phyloP scores from a whole-genome alignment of 2,113 vertebrate genomes.

The Rhea americana region DNA sequence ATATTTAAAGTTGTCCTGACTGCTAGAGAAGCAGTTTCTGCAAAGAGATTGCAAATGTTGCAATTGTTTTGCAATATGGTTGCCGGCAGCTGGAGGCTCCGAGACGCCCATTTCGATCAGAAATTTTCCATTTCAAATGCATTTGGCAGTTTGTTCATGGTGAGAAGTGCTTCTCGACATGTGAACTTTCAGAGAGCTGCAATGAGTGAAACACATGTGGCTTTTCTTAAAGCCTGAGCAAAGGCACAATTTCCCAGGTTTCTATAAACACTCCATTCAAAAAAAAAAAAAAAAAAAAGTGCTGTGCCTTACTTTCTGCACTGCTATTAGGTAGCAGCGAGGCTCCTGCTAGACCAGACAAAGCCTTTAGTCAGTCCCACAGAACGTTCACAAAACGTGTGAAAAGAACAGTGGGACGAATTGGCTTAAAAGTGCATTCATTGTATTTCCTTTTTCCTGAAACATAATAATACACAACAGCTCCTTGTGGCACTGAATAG shows the following conservation, averaged over 20 bases:
- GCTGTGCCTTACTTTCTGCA: background rate
- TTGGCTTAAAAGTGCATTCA: constrained; percentile 25
- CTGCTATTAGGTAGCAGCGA: background rate
- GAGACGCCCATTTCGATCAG: constrained; percentile 14
- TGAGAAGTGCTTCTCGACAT: background rate
- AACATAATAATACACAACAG: constrained; percentile 27
- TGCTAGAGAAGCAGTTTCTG: constrained; percentile 29
- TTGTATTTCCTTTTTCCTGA: constrained; percentile 22
- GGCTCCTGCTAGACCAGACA: constrained; percentile 32
- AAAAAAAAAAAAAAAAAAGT: background rate
- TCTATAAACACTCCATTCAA: constrained; percentile 7
- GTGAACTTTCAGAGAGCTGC: background rate
- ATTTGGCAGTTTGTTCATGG: background rate
- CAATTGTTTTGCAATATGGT: background rate
- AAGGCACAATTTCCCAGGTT: constrained; percentile 2
- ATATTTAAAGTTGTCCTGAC: constrained; percentile 16
- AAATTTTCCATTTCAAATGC: constrained; percentile 18
- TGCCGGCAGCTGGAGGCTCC: constrained; percentile 13
- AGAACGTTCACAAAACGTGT: constrained; percentile 39
- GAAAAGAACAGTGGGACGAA: constrained; percentile 62
- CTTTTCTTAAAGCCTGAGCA: constrained; percentile 9
- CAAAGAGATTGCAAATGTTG: background rate
- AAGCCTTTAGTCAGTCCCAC: constrained; percentile 29
- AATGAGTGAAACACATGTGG: background rate
- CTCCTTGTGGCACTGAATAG: background rate